Evolutionary conservation across 2,888 invertebrate genomes (phyloP), one percentile per base, ranked within the genome.

Genomic region (Euclidia mi): DNA sequence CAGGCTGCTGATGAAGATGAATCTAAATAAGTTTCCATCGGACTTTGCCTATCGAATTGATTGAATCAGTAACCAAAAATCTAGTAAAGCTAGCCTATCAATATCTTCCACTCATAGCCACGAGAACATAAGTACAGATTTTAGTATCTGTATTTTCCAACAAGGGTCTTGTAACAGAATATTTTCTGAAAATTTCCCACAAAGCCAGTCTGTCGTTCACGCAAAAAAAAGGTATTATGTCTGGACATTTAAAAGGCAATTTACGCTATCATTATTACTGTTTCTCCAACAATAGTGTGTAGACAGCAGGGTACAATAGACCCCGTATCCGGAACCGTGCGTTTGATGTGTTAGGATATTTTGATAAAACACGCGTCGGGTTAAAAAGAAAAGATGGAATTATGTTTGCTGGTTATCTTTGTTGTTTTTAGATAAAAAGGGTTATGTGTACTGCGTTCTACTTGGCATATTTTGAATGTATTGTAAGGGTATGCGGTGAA

Each of bases 161-260:
- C 35, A 46, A 38, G 29, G 28, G 17, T 32, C 32, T 11, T 32
- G 10, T 28, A 17, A 3, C 18, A 29, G 25, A 65, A 41, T 25
- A 49, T 14, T 11, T 38, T 38, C 15, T 29, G 29, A 41, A 1
- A 14, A 15, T 43, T 59, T 12, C 20, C 10, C 15, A 59, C 52
- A 63, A 71, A 50, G 56, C 44, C 64, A 64, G 64, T 72, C 60
- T 64, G 64, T 64, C 64, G 64, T 25, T 47, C 38, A 35, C 37
- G 37, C 59, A 43, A n/a, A 63, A 66, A 37, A 62, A 63, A 46
- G 34, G 44, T 42, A 48, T 55, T 59, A 34, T 67, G 15, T 10
- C n/a, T 14, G 38, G 20, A 67, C 68, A 71, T 68, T 72, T 65
- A 65, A 61, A 72, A 59, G 65, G 58, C 65, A 62, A 72, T 71